Evolutionary conservation across 2,888 invertebrate genomes (phyloP).

Genomic region (Oscheius myriophilus): DNA sequence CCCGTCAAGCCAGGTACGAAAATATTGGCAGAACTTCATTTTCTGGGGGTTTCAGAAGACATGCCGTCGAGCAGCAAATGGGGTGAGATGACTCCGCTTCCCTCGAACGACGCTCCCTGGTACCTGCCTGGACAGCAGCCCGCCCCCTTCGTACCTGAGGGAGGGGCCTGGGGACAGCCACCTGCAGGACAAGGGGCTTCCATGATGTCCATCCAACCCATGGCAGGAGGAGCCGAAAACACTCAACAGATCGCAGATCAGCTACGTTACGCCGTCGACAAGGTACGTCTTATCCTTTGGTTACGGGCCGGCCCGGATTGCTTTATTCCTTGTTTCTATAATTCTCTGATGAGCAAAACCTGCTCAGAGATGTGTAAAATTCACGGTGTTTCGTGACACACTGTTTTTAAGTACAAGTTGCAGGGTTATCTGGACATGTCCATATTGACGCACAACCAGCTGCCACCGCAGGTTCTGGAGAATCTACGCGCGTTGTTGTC

Average conservation of each 20-base stretch:
- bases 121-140: constrained; percentile 48
- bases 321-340: too few relatives aligned
- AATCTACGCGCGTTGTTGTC: constrained; percentile 40
- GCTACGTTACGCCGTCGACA: constrained; percentile 53
- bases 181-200: constrained; percentile 13
- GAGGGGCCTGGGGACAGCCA: constrained; percentile 40
- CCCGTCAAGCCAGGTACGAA: constrained; percentile 42
- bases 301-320: too few relatives aligned
- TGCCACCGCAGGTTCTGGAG: constrained; percentile 41
- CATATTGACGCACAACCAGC: constrained; percentile 37
- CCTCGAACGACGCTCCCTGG: constrained; percentile 49
- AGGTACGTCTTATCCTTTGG: constrained; percentile 41
- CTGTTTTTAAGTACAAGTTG: too few relatives aligned
- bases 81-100: constrained; percentile 39
- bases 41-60: constrained; percentile 15
- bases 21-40: background rate
- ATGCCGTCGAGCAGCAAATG: constrained; percentile 38
- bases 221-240: constrained; percentile 21
- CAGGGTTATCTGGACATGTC: constrained; percentile 45
- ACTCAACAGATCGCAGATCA: constrained; percentile 45
- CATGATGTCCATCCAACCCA: constrained; percentile 3
- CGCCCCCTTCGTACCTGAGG: constrained; percentile 25
- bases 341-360: too few relatives aligned
- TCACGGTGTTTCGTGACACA: too few relatives aligned
- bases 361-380: too few relatives aligned